These are phyloP conservation scores for Tiliacea aurago DNA, from an alignment of 2,888 invertebrate genomes.

Conservation along the genomic window DNA sequence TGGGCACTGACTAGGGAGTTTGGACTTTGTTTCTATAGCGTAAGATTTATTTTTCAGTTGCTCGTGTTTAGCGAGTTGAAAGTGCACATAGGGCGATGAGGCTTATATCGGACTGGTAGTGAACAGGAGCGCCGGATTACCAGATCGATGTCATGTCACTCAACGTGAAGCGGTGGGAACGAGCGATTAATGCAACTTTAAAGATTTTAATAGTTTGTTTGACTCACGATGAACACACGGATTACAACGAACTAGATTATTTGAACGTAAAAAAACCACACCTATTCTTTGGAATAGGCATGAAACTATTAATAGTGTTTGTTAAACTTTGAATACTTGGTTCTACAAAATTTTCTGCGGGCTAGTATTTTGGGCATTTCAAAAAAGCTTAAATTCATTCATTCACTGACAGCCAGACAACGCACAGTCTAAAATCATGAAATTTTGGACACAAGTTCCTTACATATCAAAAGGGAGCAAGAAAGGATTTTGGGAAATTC, in stretches of 20 bases:
- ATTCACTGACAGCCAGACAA: not conserved
- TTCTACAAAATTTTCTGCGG: not conserved
- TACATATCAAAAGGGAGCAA: not conserved
- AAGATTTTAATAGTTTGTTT: conserved; percentile 38
- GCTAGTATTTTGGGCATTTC: not conserved
- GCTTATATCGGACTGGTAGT: conserved; percentile 61
- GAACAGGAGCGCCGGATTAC: conserved; percentile 74
- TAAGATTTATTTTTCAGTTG: conserved; percentile 27
- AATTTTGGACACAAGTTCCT: not conserved
- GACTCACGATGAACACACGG: conserved; percentile 38
- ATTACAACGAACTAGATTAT: conserved; percentile 33
- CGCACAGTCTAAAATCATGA: not conserved
- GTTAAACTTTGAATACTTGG: not conserved
- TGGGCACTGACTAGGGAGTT: not conserved
- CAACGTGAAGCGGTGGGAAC: conserved; percentile 70
- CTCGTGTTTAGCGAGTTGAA: conserved; percentile 33
- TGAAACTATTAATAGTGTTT: not conserved
- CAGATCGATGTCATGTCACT: conserved; percentile 77
- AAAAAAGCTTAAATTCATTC: too few species aligned
- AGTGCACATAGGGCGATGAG: conserved; percentile 57
- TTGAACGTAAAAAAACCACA: not conserved
- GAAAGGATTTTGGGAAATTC: not conserved
- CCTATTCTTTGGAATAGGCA: not conserved
- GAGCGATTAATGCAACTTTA: conserved; percentile 54
- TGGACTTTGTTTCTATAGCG: not conserved